Conservation (phyloP, 2,113 vertebrate genomes). For the Ploceus nigricollis region DNA sequence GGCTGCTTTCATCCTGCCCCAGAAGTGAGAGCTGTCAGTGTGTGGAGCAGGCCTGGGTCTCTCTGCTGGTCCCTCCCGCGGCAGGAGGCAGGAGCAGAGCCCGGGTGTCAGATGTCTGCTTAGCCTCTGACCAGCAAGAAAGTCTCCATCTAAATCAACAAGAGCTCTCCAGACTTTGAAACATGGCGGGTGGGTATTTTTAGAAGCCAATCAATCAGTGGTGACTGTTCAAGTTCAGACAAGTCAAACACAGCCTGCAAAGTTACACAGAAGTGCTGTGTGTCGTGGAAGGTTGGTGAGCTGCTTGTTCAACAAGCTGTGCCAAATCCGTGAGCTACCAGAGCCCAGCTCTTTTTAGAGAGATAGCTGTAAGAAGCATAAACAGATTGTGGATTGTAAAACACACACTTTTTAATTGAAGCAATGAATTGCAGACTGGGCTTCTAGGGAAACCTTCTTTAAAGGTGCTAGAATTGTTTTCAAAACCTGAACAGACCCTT, state of each 20-base stretch:
- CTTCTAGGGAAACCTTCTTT: not conserved
- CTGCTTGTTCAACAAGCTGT: not conserved
- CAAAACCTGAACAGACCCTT: not conserved
- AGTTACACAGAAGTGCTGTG: conserved; percentile 59
- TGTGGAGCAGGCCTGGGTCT: not conserved
- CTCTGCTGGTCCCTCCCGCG: not conserved
- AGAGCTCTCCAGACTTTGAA: conserved; percentile 33
- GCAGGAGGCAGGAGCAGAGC: not conserved
- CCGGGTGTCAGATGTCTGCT: not conserved
- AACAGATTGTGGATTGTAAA: conserved; percentile 16
- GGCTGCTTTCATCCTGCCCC: not conserved
- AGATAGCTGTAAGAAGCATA: not conserved
- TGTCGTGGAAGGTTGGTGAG: not conserved
- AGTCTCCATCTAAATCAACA: conserved; percentile 54
- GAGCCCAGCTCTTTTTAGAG: not conserved
- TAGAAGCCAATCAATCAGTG: conserved; percentile 68
- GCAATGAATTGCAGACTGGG: not conserved
- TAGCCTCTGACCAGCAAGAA: conserved; percentile 2
- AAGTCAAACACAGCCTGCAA: conserved; percentile 62
- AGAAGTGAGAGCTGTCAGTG: not conserved
- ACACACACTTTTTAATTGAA: not conserved
- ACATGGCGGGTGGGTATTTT: conserved; percentile 52
- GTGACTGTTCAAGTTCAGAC: conserved; percentile 64
- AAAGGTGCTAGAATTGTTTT: not conserved
- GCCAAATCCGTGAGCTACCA: conserved; percentile 9